A percentile compares a stretch with the other conserved stretches of the same genome.
These are phyloP conservation scores for Chelon auratus DNA, from an alignment of 2,797 vertebrate species.

Conservation along the genomic window DNA sequence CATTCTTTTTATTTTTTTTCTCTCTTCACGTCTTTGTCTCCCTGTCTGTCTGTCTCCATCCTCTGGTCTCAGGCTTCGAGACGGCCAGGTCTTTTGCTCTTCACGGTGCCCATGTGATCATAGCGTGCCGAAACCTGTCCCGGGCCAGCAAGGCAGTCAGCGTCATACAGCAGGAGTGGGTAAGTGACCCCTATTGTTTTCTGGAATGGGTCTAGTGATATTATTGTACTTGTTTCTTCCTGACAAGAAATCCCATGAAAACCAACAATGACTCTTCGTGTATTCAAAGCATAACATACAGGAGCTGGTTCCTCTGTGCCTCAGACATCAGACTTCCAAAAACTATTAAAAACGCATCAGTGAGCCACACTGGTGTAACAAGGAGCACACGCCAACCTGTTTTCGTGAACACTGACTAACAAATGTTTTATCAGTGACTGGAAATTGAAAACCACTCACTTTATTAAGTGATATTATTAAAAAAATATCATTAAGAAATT, in stretches of 20 bases:
- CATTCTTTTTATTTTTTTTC: slow-evolving; percentile 25
- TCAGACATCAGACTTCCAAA: too few relatives aligned
- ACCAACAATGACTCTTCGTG: background rate
- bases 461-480: background rate
- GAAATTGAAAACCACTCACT: too few relatives aligned
- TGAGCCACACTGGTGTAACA: background rate
- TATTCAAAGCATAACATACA: background rate
- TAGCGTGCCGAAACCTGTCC: slow-evolving; percentile 91
- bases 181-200: slow-evolving; percentile 79
- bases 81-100: slow-evolving; percentile 95
- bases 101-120: slow-evolving; percentile 93
- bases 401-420: background rate
- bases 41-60: slow-evolving; percentile 21
- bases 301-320: background rate
- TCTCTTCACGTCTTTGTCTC: slow-evolving; percentile 30
- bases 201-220: background rate
- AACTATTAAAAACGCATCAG: slow-evolving; percentile 5
- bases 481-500: too few relatives aligned
- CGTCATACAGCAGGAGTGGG: slow-evolving; percentile 93
- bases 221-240: background rate
- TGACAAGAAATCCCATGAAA: background rate
- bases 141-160: slow-evolving; percentile 87
- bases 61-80: slow-evolving; percentile 90
- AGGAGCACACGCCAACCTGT: background rate
- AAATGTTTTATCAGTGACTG: background rate